Evolutionary conservation across 2,888 invertebrate genomes (phyloP).

Genomic region (Stenotaenia linearis): DNA sequence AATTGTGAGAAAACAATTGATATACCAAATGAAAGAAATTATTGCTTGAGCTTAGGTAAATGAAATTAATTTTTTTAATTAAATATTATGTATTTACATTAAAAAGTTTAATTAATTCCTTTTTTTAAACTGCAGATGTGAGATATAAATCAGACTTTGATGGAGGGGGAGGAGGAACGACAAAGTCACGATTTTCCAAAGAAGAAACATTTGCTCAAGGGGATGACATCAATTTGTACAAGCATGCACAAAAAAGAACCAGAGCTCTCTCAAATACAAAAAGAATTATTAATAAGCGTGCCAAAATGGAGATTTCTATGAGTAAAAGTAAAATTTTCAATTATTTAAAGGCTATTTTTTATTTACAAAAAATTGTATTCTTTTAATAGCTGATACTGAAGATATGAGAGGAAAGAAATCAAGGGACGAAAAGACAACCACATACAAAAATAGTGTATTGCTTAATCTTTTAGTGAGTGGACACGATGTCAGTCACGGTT

Average conservation of each 20-base stretch:
- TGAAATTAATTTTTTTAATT: neutral
- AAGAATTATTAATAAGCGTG: neutral
- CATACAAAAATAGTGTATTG: conserved; percentile 62
- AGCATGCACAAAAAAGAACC: neutral
- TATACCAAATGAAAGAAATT: neutral
- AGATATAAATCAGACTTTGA: neutral
- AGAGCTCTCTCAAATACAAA: neutral
- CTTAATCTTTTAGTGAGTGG: conserved; percentile 94
- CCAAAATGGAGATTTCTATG: neutral
- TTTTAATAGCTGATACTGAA: neutral
- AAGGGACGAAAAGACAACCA: neutral
- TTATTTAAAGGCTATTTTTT: neutral
- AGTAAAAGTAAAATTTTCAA: neutral
- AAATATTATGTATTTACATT: neutral
- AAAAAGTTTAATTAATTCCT: neutral
- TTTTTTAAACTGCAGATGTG: neutral
- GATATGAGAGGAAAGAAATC: neutral
- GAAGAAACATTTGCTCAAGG: neutral
- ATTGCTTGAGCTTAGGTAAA: neutral
- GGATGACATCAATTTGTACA: neutral
- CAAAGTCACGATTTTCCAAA: neutral
- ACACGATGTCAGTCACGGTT: conserved; percentile 88
- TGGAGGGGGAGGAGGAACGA: neutral
- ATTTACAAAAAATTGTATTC: neutral
- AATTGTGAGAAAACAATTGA: neutral